Evolutionary conservation across 2,797 vertebrate species (phyloP).

Genomic region (Champsocephalus gunnari): DNA sequence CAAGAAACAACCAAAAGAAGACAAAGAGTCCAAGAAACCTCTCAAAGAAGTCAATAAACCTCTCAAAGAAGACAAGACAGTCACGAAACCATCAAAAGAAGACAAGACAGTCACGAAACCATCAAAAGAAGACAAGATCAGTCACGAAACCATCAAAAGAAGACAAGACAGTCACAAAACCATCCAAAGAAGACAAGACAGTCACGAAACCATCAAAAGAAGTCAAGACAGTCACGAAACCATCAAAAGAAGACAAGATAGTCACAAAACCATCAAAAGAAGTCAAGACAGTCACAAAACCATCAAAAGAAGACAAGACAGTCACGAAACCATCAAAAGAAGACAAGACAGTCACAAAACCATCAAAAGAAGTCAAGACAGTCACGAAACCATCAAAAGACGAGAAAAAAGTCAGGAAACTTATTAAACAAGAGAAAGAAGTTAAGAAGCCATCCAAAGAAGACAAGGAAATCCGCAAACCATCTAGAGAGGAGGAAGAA

Average conservation of each 20-base stretch:
- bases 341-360: not conserved
- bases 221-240: not conserved
- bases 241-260: not conserved
- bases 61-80: not conserved
- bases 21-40: not conserved
- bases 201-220: not conserved
- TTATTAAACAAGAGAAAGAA: constrained; percentile 13
- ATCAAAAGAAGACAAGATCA: not conserved
- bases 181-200: not conserved
- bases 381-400: not conserved
- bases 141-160: not conserved
- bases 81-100: not conserved
- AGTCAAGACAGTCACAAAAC: not conserved
- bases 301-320: not conserved
- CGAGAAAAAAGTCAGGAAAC: too few relatives aligned
- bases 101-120: not conserved
- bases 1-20: not conserved
- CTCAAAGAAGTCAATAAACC: not conserved
- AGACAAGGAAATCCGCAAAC: not conserved
- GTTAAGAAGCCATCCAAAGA: constrained; percentile 23
- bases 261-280: not conserved
- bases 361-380: not conserved
- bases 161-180: not conserved
- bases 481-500: fast-evolving
- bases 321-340: not conserved